phyloP scores from a whole-genome alignment of 30 jellyfish, hydroid and myxozoan species.

The Aurelia aurita region DNA sequence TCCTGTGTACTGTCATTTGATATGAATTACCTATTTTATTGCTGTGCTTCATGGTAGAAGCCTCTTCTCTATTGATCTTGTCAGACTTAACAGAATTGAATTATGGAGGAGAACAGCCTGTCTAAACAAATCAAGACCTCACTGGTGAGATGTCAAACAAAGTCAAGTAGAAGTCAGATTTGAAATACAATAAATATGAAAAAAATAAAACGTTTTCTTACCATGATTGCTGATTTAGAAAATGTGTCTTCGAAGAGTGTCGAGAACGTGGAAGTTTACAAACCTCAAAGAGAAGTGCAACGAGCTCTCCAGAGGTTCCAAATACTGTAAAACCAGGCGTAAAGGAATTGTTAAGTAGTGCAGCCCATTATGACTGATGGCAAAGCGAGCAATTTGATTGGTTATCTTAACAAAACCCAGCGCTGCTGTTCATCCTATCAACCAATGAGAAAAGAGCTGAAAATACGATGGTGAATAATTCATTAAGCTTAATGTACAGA shows the following conservation, averaged over 20 bases:
- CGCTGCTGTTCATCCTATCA: not conserved
- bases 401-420: not conserved
- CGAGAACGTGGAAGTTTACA: not conserved
- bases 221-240: not conserved
- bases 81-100: no score
- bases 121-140: no score
- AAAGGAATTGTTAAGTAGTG: not conserved
- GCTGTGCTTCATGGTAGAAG: no score
- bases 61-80: no score
- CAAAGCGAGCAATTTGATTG: constrained; percentile 8
- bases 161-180: no score
- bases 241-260: not conserved
- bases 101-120: no score
- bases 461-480: not conserved
- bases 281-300: constrained; percentile 48
- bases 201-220: not conserved
- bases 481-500: not conserved
- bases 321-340: not conserved
- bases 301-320: constrained; percentile 44
- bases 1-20: no score
- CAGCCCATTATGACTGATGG: not conserved
- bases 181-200: no score
- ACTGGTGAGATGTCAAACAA: no score
- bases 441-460: constrained; percentile 12
- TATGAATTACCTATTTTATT: no score